These are phyloP conservation scores for Papio anubis DNA, from an alignment of 2,113 vertebrate genomes.

Conservation along the genomic window DNA sequence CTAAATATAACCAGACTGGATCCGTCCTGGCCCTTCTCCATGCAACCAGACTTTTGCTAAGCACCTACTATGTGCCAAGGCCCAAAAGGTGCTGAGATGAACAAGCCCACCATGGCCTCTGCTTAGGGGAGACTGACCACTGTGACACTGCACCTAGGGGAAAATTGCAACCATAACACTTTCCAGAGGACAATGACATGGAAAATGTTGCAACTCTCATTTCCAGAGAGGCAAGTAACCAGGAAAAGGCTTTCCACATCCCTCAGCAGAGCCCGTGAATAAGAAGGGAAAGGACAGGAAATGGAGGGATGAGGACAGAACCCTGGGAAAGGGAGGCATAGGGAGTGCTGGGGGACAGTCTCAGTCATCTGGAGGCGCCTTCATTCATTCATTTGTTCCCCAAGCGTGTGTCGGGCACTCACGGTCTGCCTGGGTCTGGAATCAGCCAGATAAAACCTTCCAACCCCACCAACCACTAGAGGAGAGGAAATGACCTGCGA, in stretches of 20 bases:
- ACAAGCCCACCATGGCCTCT: neutral
- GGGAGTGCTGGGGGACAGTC: rapidly evolving
- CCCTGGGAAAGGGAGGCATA: neutral
- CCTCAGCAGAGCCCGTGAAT: neutral
- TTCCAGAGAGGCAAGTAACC: neutral
- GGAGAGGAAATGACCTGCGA: too few relatives aligned
- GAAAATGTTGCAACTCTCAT: neutral
- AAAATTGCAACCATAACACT: too few relatives aligned
- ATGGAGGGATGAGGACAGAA: neutral
- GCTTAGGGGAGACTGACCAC: neutral
- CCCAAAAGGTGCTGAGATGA: neutral
- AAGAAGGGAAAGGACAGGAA: neutral
- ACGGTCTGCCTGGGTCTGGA: neutral
- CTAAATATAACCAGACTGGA: neutral
- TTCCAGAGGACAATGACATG: neutral
- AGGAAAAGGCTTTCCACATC: neutral
- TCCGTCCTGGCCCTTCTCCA: rapidly evolving
- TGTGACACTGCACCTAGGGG: neutral
- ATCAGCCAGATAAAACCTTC: neutral
- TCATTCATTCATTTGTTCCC: neutral
- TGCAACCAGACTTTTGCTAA: neutral
- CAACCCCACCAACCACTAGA: rapidly evolving
- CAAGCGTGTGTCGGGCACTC: rapidly evolving
- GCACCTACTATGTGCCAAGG: neutral
- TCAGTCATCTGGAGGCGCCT: neutral